Conservation (phyloP, 1,140 invertebrate species). For the Drosophila watanabei region DNA sequence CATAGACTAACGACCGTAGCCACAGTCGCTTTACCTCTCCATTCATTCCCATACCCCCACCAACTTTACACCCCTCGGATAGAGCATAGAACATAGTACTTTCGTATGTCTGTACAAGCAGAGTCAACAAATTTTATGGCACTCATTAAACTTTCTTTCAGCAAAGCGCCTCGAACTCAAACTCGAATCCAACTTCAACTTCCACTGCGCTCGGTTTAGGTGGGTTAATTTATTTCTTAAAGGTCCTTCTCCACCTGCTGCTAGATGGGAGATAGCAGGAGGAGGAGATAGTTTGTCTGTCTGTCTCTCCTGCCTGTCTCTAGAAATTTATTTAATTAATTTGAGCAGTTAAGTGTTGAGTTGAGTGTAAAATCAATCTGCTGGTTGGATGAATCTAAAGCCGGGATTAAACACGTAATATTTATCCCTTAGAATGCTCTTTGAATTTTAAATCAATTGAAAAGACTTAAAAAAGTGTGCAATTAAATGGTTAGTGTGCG, state of each 20-base stretch:
- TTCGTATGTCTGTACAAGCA: conserved; percentile 43
- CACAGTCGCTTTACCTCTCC: conserved; percentile 45
- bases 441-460: background rate
- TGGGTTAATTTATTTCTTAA: conserved; percentile 65
- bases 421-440: background rate
- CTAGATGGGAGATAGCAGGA: too few species aligned
- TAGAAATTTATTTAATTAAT: conserved; percentile 73
- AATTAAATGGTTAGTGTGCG: background rate
- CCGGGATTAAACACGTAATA: background rate
- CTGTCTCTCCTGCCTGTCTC: conserved; percentile 1
- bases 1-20: conserved; percentile 75
- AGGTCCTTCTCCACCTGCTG: conserved; percentile 39
- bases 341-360: conserved; percentile 52
- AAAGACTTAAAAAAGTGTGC: background rate
- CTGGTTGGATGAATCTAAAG: background rate
- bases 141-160: conserved; percentile 84
- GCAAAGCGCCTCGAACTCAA: conserved; percentile 63
- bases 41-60: background rate
- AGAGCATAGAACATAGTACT: conserved; percentile 17
- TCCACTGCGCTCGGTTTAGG: conserved; percentile 28
- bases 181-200: conserved; percentile 28
- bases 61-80: conserved; percentile 14
- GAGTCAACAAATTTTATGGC: conserved; percentile 82
- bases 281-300: conserved; percentile 14
- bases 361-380: conserved; percentile 59